Conservation (phyloP, 2,113 vertebrate species). For the Mystacornis crossleyi region DNA sequence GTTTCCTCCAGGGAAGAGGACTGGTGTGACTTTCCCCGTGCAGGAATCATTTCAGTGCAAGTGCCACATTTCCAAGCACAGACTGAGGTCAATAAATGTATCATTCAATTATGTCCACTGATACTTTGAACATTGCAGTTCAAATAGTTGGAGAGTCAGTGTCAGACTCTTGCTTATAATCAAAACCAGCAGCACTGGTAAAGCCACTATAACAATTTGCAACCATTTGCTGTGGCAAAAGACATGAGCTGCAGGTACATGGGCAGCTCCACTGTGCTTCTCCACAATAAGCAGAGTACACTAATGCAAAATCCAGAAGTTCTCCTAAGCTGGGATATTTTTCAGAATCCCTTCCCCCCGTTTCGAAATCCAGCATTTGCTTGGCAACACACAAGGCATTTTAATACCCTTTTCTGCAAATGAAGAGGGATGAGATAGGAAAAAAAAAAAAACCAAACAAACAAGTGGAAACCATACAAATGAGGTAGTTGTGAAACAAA, state of each 20-base stretch:
- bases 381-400: not conserved
- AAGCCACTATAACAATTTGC: not conserved
- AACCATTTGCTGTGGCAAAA: not conserved
- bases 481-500: not conserved
- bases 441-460: too few species aligned
- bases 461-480: not conserved
- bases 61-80: not conserved
- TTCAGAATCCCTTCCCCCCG: not conserved
- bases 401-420: not conserved
- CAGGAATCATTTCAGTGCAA: not conserved
- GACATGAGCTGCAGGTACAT: not conserved
- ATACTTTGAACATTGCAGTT: not conserved
- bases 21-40: not conserved
- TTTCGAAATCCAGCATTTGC: not conserved
- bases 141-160: not conserved
- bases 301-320: not conserved
- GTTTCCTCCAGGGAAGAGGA: not conserved
- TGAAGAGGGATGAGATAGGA: not conserved
- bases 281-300: not conserved
- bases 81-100: not conserved
- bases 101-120: not conserved
- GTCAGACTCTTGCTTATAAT: not conserved
- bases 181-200: not conserved
- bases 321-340: not conserved
- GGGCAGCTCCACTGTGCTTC: not conserved